A percentile compares a stretch with the other conserved stretches of the same genome.
Evolutionary conservation across 2,113 vertebrate species (phyloP).

Genomic region (Engystomops pustulosus): DNA sequence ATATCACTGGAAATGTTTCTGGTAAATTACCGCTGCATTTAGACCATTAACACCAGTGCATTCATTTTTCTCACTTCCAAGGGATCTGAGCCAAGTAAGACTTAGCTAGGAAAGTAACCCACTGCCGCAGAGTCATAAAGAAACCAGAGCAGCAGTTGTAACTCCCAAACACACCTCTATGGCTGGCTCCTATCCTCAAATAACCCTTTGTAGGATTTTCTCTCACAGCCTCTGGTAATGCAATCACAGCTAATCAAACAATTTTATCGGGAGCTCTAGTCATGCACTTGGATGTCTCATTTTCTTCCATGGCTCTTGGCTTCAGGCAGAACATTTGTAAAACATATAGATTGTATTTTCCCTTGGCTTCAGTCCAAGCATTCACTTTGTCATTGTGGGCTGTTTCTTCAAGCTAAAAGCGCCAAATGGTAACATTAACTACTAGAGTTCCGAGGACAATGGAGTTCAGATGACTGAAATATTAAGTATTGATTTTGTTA

Average conservation of each 20-base stretch:
- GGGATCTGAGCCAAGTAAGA: slow-evolving; percentile 23
- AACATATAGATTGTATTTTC: slow-evolving; percentile 56
- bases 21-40: slow-evolving; percentile 7
- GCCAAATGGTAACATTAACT: slow-evolving; percentile 32
- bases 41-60: slow-evolving; percentile 21
- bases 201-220: slow-evolving; percentile 52
- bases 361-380: slow-evolving; percentile 45
- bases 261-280: slow-evolving; percentile 41
- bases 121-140: slow-evolving; percentile 46
- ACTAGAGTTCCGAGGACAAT: background rate
- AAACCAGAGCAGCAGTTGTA: slow-evolving; percentile 35
- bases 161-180: slow-evolving; percentile 38
- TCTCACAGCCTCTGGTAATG: slow-evolving; percentile 47
- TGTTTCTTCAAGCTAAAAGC: slow-evolving; percentile 30
- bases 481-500: no score
- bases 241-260: slow-evolving; percentile 58
- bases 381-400: slow-evolving; percentile 37
- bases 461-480: no score
- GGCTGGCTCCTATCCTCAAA: slow-evolving; percentile 50
- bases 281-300: slow-evolving; percentile 36
- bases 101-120: slow-evolving; percentile 46
- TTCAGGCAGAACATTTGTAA: slow-evolving; percentile 54
- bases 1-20: background rate
- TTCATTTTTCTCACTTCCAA: slow-evolving; percentile 26
- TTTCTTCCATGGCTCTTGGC: slow-evolving; percentile 50